phyloP scores from a whole-genome alignment of 2,888 invertebrate species.

The Coenonympha glycerion region DNA sequence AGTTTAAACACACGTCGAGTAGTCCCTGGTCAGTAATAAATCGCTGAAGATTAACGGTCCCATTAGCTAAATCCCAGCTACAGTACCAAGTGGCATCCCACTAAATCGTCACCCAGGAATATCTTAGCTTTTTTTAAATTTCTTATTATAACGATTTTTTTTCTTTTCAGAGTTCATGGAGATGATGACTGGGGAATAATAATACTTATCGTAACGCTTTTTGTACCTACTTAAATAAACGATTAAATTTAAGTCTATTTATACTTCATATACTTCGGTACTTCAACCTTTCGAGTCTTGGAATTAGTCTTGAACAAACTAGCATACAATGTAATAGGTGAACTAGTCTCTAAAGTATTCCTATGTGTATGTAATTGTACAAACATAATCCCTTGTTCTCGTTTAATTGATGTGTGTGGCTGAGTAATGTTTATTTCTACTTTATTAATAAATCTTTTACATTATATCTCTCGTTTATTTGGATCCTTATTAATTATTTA shows the following conservation, averaged over 20 bases:
- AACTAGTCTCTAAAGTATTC: conserved; percentile 45
- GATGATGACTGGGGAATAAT: conserved; percentile 96
- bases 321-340: conserved; percentile 30
- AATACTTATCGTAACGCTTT: conserved; percentile 40
- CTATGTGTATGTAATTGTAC: conserved; percentile 66
- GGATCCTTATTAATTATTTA: no score
- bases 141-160: conserved; percentile 15
- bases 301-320: conserved; percentile 55
- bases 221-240: conserved; percentile 55
- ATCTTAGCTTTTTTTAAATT: neutral
- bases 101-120: neutral
- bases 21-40: neutral
- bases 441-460: conserved; percentile 73
- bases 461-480: conserved; percentile 42
- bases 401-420: conserved; percentile 71
- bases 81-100: conserved; percentile 28
- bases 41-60: neutral
- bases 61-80: neutral
- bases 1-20: neutral
- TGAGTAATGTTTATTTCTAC: conserved; percentile 71
- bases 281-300: conserved; percentile 62
- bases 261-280: conserved; percentile 47
- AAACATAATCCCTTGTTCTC: conserved; percentile 64
- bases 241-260: conserved; percentile 57
- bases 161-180: conserved; percentile 92